These are phyloP conservation scores for Hypanus sabinus DNA, from an alignment of 2,113 vertebrate genomes.

Conservation along the genomic window DNA sequence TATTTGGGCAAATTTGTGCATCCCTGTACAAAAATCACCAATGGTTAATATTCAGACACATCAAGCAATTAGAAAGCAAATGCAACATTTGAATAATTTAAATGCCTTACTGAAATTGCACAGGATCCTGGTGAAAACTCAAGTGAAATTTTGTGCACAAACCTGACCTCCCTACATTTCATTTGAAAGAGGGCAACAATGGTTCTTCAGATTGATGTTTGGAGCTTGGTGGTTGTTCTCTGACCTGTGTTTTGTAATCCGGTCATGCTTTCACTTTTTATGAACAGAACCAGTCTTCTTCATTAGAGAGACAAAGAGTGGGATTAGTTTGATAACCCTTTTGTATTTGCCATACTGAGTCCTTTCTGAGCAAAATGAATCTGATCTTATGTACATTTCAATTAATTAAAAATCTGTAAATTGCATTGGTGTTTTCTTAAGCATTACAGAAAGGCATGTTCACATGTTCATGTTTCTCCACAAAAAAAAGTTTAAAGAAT, in stretches of 20 bases:
- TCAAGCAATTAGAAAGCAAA: no score
- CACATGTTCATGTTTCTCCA: background rate
- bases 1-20: no score
- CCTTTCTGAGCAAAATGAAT: background rate
- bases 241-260: background rate
- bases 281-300: background rate
- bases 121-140: no score
- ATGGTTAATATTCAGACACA: no score
- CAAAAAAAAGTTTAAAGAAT: background rate
- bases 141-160: no score
- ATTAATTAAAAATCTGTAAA: background rate
- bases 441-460: background rate
- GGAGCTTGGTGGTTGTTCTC: no score
- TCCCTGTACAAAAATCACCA: no score
- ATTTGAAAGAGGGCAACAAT: no score
- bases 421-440: background rate
- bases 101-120: no score
- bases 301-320: background rate
- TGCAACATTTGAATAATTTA: no score
- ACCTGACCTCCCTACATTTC: no score
- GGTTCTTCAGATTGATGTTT: no score
- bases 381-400: background rate
- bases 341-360: background rate
- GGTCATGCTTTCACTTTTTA: background rate
- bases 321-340: background rate